Base-by-base conservation (phyloP, 2,113 vertebrate genomes). In the Neofelis nebulosa region DNA sequence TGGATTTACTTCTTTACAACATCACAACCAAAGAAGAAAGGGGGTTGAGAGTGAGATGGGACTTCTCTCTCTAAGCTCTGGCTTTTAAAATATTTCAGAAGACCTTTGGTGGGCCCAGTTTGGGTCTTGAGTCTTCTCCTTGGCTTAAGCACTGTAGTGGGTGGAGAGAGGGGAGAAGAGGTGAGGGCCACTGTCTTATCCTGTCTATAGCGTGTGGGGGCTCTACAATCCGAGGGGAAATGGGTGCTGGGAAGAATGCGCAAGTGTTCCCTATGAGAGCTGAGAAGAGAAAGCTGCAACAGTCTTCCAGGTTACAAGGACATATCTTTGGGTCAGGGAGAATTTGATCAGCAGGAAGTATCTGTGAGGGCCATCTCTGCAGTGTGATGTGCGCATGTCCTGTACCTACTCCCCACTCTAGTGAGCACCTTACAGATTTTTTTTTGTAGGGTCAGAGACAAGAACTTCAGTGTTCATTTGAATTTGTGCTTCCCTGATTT, bases 141-240 rank as follows among this genome's bases (percentile, higher is more conserved):
- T 50, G 41, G 23, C 52, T 91, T 0, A 33, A 33, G 3, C 0
- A 18, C 12, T 69, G 38, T 31, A 12, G 27, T 65, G 74, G 50
- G 31, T 33, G 48, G 18, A 48, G 9, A 33, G 7, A 55, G 8
- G 36, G 33, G 36, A 66, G 5, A 31, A 29, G 74, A 52, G 10
- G 21, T 18, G 10, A 13, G 55, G 25, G 1, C 31, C 7, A n/a
- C 1, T 41, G 3, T 74, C 3, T 38, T 7, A 68, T 33, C 1
- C 16, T 14, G 16, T 5, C 50, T 36, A 5, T 74, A 33, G 27
- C 38, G 4, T 18, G 7, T 69, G 13, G 21, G 57, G 10, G 4
- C n/a, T 66, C 18, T 66, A 3, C n/a, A 25, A 14, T 63, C 11
- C n/a, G 52, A 55, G 69, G 31, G 29, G 25, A 78, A 55, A 79